Conservation (phyloP, 2,113 vertebrate genomes). For the Oxyruncus cristatus region DNA sequence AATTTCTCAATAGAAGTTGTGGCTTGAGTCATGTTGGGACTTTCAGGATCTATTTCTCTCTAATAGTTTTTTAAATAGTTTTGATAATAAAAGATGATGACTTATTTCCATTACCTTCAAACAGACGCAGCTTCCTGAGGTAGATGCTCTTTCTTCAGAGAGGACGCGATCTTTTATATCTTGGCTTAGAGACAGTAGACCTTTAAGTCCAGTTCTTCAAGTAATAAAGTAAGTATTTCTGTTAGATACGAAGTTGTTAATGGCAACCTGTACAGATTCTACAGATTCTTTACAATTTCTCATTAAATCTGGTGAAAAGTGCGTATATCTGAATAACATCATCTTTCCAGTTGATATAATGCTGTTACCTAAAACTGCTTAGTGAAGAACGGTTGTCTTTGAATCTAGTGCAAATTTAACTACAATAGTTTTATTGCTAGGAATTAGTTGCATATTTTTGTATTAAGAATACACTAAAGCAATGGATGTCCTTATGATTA, state of each 20-base stretch:
- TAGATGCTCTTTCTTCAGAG: constrained; percentile 85
- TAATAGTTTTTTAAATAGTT: not conserved
- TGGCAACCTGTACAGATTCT: no score
- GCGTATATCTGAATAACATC: not conserved
- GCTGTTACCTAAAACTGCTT: not conserved
- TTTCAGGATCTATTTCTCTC: not conserved
- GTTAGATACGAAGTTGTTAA: not conserved
- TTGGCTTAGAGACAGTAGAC: constrained; percentile 90
- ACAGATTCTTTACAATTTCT: not conserved
- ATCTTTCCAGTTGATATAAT: not conserved
- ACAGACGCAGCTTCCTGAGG: constrained; percentile 89
- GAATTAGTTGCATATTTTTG: not conserved
- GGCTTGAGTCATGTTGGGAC: not conserved
- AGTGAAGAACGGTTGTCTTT: not conserved
- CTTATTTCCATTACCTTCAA: constrained; percentile 16
- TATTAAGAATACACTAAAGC: not conserved
- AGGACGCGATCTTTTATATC: constrained; percentile 86
- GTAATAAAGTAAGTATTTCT: constrained; percentile 87
- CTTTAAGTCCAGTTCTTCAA: constrained; percentile 82
- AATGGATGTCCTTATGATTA: not conserved
- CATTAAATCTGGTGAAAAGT: not conserved
- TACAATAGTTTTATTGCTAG: not conserved
- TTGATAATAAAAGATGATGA: not conserved
- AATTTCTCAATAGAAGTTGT: not conserved
- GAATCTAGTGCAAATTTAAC: not conserved